These are phyloP conservation scores for Azemiops feae DNA, from an alignment of 2,113 vertebrate species.

Conservation along the genomic window DNA sequence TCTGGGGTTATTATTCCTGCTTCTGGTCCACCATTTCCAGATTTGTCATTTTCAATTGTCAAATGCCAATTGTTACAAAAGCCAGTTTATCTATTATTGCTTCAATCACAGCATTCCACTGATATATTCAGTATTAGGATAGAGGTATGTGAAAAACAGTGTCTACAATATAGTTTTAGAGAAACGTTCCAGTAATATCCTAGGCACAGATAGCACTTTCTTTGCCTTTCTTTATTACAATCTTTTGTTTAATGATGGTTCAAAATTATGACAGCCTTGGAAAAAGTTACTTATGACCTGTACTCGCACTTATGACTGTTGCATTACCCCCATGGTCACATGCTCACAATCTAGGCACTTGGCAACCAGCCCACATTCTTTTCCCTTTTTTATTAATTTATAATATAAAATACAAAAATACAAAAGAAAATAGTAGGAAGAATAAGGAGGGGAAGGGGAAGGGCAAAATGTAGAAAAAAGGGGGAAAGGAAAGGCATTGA, in stretches of 20 bases:
- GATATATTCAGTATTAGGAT: not conserved
- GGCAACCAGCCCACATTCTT: not conserved
- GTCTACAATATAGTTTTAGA: conserved; percentile 7
- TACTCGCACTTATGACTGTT: not conserved
- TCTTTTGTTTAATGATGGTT: not conserved
- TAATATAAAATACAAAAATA: not conserved
- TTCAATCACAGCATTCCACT: conserved; percentile 24
- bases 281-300: not conserved
- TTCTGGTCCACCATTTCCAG: conserved; percentile 4
- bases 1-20: not conserved
- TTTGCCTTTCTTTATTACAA: conserved; percentile 15
- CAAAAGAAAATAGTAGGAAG: not conserved
- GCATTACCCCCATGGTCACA: not conserved
- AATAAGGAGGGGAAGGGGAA: not conserved
- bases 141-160: conserved; percentile 16
- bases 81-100: conserved; percentile 11
- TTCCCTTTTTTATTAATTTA: not conserved
- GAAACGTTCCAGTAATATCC: not conserved
- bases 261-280: not conserved
- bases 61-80: conserved; percentile 14
- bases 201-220: conserved; percentile 11
- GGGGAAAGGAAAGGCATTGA: not conserved
- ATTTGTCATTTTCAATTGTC: conserved; percentile 20
- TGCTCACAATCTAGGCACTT: not conserved
- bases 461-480: not conserved